Percentiles rank a stretch among this genome's conserved stretches.
These are phyloP conservation scores for Xestobium rufovillosum DNA, from an alignment of 2,888 invertebrate genomes.

Conservation along the genomic window DNA sequence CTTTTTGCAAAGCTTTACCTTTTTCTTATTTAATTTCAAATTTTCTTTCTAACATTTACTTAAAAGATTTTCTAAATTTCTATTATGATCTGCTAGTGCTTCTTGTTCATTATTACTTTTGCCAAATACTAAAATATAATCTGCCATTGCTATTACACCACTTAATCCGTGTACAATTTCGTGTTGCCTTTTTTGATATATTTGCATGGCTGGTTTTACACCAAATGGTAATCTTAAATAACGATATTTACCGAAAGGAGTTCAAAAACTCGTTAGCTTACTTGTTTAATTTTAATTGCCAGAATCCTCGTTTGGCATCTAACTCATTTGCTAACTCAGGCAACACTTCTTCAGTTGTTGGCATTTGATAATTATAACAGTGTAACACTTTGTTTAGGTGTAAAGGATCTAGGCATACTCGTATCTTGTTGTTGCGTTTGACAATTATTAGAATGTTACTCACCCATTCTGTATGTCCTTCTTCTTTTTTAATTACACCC, in stretches of 20 bases:
- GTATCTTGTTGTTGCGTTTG: conserved; percentile 12
- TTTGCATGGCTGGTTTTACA: conserved; percentile 16
- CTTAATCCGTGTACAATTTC: conserved; percentile 15
- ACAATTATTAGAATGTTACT: too few species aligned
- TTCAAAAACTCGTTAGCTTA: conserved; percentile 22
- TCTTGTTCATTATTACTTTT: conserved; percentile 16
- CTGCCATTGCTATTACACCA: conserved; percentile 19
- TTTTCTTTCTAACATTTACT: too few species aligned
- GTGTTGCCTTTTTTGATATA: conserved; percentile 14
- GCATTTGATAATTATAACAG: conserved; percentile 14
- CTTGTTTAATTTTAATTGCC: conserved; percentile 21
- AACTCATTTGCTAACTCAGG: conserved; percentile 17
- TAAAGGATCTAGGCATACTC: conserved; percentile 19
- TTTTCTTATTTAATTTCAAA: conserved; percentile 17
- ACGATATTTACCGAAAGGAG: too few species aligned
- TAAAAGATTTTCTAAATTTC: conserved; percentile 14
- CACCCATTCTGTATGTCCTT: conserved; percentile 4
- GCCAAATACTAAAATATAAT: conserved; percentile 20
- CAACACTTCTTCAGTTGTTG: conserved; percentile 16
- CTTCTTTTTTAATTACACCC: conserved; percentile 6
- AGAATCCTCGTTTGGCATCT: conserved; percentile 19
- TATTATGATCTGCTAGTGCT: conserved; percentile 17
- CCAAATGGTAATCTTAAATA: conserved; percentile 21
- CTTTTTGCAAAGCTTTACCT: conserved; percentile 11
- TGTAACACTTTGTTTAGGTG: conserved; percentile 17